These are phyloP conservation scores for Synanthedon myopaeformis DNA, from an alignment of 2,888 invertebrate genomes.

Conservation along the genomic window DNA sequence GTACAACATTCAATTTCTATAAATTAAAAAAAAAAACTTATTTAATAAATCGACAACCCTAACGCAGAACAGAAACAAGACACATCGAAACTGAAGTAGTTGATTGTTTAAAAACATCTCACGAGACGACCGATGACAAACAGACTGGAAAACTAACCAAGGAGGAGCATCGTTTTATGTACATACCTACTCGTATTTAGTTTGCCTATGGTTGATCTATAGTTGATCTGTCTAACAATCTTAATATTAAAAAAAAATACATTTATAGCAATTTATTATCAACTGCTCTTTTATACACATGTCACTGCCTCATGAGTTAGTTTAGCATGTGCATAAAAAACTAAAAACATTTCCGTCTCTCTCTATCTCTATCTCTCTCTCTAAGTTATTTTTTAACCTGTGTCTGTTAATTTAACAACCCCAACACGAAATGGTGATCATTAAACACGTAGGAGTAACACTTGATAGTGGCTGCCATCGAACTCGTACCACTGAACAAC, in stretches of 20 bases:
- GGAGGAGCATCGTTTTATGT: conserved; percentile 1
- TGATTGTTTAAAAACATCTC: conserved; percentile 36
- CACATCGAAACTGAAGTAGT: conserved; percentile 19
- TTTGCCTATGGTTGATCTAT: too few species aligned
- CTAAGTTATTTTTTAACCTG: not conserved
- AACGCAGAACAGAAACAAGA: conserved; percentile 26
- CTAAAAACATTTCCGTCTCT: too few species aligned
- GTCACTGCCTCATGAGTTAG: too few species aligned
- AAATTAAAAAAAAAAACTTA: too few species aligned
- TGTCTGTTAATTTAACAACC: not conserved
- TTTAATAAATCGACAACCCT: conserved; percentile 15
- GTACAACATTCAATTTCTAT: too few species aligned
- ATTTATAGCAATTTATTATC: too few species aligned
- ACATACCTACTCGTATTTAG: too few species aligned
- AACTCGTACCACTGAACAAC: not conserved
- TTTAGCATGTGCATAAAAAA: too few species aligned
- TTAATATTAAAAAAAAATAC: too few species aligned
- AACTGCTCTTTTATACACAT: too few species aligned
- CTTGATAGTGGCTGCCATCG: not conserved
- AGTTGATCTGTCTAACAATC: too few species aligned
- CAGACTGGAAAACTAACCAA: conserved; percentile 3
- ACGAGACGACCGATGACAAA: conserved; percentile 7
- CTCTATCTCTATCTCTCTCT: too few species aligned
- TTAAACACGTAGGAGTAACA: not conserved
- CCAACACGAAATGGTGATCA: not conserved